Percentiles rank a stretch among this genome's conserved stretches.
phyloP scores from a whole-genome alignment of 2,797 vertebrate genomes.

The Anguilla megastoma region DNA sequence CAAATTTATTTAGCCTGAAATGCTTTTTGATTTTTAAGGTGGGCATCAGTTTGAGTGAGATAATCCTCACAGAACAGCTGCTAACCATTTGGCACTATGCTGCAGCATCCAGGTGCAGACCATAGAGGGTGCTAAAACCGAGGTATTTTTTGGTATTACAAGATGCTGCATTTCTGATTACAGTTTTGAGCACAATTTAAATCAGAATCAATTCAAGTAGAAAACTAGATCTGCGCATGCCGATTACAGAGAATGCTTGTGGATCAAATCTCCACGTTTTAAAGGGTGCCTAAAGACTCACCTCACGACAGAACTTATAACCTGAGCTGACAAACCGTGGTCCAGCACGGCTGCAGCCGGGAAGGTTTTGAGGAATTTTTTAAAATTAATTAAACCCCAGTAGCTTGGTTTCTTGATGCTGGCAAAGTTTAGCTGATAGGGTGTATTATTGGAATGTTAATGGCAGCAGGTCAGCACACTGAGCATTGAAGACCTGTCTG shows the following conservation, averaged over 20 bases:
- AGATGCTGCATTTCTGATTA: neutral
- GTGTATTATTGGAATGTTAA: too few relatives aligned
- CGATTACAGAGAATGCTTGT: neutral
- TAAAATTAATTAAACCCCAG: too few relatives aligned
- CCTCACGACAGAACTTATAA: neutral
- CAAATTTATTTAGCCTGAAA: too few relatives aligned
- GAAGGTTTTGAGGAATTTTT: neutral
- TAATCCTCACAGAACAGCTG: too few relatives aligned
- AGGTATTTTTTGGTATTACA: neutral
- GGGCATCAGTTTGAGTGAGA: too few relatives aligned
- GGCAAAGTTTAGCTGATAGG: too few relatives aligned
- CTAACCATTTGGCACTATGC: too few relatives aligned
- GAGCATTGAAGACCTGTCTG: neutral
- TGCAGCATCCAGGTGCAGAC: neutral
- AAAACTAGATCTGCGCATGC: neutral
- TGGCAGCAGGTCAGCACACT: neutral
- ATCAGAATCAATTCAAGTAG: neutral
- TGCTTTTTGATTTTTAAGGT: too few relatives aligned
- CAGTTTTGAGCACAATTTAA: too few relatives aligned
- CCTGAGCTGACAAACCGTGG: neutral
- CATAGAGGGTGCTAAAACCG: neutral
- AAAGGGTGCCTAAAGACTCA: too few relatives aligned
- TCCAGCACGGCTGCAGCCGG: neutral
- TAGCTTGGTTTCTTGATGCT: too few relatives aligned
- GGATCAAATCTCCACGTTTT: neutral